phyloP scores from a whole-genome alignment of 1,140 invertebrate genomes.

The Drosophila sproati region DNA sequence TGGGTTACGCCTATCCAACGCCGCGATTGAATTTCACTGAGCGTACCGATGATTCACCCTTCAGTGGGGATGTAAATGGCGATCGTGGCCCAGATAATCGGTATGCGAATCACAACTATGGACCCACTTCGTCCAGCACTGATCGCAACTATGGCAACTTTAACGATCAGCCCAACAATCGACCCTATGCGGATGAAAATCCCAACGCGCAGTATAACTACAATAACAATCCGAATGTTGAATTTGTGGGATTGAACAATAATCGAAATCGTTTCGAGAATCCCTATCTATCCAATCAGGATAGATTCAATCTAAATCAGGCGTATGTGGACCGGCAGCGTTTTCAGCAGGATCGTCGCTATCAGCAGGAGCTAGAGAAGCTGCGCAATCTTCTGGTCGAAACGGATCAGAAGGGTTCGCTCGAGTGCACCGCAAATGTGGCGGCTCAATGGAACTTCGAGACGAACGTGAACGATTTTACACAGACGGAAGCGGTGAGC shows the following conservation, averaged over 20 bases:
- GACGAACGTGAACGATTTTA: conserved; percentile 93
- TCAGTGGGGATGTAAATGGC: conserved; percentile 53
- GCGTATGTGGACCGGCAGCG: conserved; percentile 67
- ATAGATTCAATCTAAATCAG: conserved; percentile 79
- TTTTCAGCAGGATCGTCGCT: conserved; percentile 78
- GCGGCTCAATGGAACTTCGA: conserved; percentile 94
- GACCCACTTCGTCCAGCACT: conserved; percentile 50
- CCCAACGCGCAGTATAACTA: conserved; percentile 54
- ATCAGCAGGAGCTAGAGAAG: conserved; percentile 78
- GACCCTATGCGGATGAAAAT: conserved; percentile 19
- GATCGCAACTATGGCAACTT: conserved; percentile 54
- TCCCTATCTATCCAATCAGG: conserved; percentile 71
- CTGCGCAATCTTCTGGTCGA: conserved; percentile 87
- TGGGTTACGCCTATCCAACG: conserved; percentile 69
- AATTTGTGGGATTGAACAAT: conserved; percentile 59
- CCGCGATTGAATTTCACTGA: conserved; percentile 61
- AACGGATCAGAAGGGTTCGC: conserved; percentile 89
- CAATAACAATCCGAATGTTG: conserved; percentile 66
- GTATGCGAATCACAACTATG: conserved; percentile 70
- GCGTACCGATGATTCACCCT: conserved; percentile 65
- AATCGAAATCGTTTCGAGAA: conserved; percentile 74
- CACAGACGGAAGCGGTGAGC: conserved; percentile 93
- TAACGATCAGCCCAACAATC: conserved; percentile 44
- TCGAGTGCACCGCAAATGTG: conserved; percentile 92
- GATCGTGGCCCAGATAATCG: conserved; percentile 47